A percentile compares a stretch with the other conserved stretches of the same genome.
phyloP scores from a whole-genome alignment of 2,113 vertebrate species.

The Toxotes jaculatrix region DNA sequence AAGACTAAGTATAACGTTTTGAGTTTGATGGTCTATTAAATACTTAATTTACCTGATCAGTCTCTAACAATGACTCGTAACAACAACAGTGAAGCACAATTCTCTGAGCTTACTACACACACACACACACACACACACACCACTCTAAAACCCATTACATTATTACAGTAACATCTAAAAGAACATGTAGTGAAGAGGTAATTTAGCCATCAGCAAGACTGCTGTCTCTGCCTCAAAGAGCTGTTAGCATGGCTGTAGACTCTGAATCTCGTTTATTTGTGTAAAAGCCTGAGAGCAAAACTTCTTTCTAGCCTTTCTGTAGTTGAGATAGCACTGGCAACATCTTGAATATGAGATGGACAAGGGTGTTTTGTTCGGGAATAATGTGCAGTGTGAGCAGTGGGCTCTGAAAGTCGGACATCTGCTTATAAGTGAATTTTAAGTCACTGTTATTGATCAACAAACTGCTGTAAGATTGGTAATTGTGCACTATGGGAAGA shows the following conservation, averaged over 20 bases:
- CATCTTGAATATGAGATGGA: conserved; percentile 3
- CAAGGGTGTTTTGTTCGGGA: background rate
- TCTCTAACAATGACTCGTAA: too few species aligned
- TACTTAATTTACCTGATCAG: too few species aligned
- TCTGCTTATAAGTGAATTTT: background rate
- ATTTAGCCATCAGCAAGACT: too few species aligned
- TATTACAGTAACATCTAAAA: too few species aligned
- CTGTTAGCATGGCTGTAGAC: background rate
- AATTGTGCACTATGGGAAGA: background rate
- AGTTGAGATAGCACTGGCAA: background rate
- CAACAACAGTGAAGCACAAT: too few species aligned
- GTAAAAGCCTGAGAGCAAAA: background rate
- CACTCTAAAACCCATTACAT: too few species aligned
- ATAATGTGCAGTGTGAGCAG: background rate
- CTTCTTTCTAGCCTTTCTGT: background rate
- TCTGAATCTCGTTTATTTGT: background rate
- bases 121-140: too few species aligned
- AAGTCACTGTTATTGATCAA: conserved; percentile 9
- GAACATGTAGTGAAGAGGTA: too few species aligned
- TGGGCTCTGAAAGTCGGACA: background rate
- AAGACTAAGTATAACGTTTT: too few species aligned
- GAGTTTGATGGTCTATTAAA: too few species aligned
- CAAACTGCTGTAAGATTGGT: background rate
- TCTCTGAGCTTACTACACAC: too few species aligned
- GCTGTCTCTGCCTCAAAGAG: background rate